A percentile compares a stretch with the other conserved stretches of the same genome.
Evolutionary conservation across 2,888 invertebrate genomes (phyloP).

Genomic region (Arrhopalites spinosus): DNA sequence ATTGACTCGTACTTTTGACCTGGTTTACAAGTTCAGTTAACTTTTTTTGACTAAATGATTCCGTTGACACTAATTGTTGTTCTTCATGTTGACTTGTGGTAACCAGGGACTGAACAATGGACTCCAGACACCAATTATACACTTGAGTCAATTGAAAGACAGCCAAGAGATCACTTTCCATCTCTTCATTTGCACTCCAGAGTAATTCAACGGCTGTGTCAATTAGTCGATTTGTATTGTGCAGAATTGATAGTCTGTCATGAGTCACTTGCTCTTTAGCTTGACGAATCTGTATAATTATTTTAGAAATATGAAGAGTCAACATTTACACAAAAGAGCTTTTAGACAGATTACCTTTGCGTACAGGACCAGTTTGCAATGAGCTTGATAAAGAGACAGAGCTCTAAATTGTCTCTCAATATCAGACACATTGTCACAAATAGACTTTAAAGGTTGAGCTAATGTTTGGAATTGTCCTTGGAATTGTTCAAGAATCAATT

Average conservation of each 20-base stretch:
- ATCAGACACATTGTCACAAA: slow-evolving; percentile 52
- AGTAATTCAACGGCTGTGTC: slow-evolving; percentile 15
- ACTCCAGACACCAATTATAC: slow-evolving; percentile 51
- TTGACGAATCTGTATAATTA: slow-evolving; percentile 55
- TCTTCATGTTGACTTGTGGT: background rate
- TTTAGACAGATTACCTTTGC: slow-evolving; percentile 52
- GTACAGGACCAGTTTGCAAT: slow-evolving; percentile 55
- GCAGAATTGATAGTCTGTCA: slow-evolving; percentile 48
- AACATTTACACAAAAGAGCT: no score
- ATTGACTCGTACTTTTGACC: slow-evolving; percentile 20
- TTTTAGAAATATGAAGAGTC: no score
- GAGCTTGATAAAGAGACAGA: slow-evolving; percentile 54
- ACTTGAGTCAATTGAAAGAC: slow-evolving; percentile 52
- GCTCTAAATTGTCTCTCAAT: slow-evolving; percentile 53
- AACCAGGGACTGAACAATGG: background rate
- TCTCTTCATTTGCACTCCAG: background rate
- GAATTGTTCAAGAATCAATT: slow-evolving; percentile 3
- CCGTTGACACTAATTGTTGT: background rate
- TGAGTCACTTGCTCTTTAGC: slow-evolving; percentile 53
- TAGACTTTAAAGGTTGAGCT: slow-evolving; percentile 47
- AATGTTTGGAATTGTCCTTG: background rate
- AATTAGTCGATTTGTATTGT: slow-evolving; percentile 29
- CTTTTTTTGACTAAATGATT: slow-evolving; percentile 7
- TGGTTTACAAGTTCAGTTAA: slow-evolving; percentile 1
- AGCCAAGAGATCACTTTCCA: background rate